Evolutionary conservation across 1,140 invertebrate genomes (phyloP).

Genomic region (Antheraea pernyi): DNA sequence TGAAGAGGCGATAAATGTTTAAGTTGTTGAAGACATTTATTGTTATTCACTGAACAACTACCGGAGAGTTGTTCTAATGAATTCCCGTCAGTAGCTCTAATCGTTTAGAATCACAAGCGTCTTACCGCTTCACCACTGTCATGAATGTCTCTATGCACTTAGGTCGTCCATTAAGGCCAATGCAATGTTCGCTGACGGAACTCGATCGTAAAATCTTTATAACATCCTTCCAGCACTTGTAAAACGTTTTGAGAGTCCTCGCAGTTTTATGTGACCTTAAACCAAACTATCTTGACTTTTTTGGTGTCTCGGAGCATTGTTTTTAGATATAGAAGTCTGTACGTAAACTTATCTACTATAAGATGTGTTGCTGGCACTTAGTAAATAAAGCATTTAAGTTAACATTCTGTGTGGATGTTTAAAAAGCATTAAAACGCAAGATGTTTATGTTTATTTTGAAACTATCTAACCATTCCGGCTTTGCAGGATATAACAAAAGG

Average conservation of each 20-base stretch:
- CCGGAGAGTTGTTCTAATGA: constrained; percentile 27
- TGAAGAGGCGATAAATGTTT: neutral
- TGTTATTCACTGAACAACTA: constrained; percentile 3
- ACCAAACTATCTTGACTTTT: constrained; percentile 34
- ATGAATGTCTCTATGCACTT: constrained; percentile 76
- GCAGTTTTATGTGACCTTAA: constrained; percentile 64
- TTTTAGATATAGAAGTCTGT: constrained; percentile 38
- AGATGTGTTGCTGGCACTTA: no score
- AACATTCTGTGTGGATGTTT: no score
- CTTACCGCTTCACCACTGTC: constrained; percentile 51
- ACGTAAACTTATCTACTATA: constrained; percentile 39
- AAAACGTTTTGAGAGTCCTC: constrained; percentile 71
- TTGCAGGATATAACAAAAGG: no score
- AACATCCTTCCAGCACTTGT: constrained; percentile 77
- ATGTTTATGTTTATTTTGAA: no score
- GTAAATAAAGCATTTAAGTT: no score
- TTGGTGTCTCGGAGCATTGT: constrained; percentile 25
- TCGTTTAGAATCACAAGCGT: constrained; percentile 41
- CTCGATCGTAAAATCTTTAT: constrained; percentile 76
- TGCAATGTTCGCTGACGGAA: constrained; percentile 71
- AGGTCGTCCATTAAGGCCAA: constrained; percentile 74
- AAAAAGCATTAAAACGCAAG: no score
- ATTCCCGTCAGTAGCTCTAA: constrained; percentile 38
- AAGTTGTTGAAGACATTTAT: constrained; percentile 3
- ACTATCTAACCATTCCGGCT: no score